phyloP scores from a whole-genome alignment of 2,113 vertebrate species.

The Glareola pratincola region DNA sequence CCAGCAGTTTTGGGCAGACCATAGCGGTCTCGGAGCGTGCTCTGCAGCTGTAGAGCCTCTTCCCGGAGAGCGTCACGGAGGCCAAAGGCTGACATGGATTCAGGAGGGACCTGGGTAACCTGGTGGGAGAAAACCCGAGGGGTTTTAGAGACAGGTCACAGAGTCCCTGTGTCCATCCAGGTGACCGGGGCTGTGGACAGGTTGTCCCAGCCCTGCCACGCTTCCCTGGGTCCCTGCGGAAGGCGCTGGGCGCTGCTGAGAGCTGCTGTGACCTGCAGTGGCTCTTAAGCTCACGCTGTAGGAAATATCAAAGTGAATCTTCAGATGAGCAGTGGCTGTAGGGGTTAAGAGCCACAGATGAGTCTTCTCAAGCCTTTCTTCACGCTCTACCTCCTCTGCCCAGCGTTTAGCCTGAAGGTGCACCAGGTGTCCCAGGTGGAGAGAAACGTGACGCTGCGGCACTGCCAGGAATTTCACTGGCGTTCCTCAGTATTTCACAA shows the following conservation, averaged over 20 bases:
- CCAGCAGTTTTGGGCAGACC: not conserved
- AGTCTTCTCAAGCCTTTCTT: not conserved
- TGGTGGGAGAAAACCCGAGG: not conserved
- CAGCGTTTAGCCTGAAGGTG: not conserved
- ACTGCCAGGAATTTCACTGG: not conserved
- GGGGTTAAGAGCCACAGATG: not conserved
- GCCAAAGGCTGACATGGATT: not conserved
- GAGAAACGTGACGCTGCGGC: rapidly evolving
- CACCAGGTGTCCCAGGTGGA: not conserved
- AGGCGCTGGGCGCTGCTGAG: not conserved
- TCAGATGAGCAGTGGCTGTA: not conserved
- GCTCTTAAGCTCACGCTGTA: too few species aligned
- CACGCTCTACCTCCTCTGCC: not conserved
- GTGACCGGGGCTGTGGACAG: not conserved
- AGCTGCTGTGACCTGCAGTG: too few species aligned
- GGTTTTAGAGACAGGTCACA: not conserved
- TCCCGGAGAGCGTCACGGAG: not conserved
- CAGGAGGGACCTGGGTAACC: not conserved
- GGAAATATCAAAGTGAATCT: too few species aligned
- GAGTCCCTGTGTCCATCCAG: not conserved
- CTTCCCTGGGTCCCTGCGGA: not conserved
- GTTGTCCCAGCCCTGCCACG: not conserved
- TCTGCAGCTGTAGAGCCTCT: not conserved
- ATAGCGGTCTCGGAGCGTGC: not conserved
- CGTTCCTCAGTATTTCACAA: rapidly evolving